Base-by-base conservation (phyloP, 2,113 vertebrate species). In the Strigops habroptila region DNA sequence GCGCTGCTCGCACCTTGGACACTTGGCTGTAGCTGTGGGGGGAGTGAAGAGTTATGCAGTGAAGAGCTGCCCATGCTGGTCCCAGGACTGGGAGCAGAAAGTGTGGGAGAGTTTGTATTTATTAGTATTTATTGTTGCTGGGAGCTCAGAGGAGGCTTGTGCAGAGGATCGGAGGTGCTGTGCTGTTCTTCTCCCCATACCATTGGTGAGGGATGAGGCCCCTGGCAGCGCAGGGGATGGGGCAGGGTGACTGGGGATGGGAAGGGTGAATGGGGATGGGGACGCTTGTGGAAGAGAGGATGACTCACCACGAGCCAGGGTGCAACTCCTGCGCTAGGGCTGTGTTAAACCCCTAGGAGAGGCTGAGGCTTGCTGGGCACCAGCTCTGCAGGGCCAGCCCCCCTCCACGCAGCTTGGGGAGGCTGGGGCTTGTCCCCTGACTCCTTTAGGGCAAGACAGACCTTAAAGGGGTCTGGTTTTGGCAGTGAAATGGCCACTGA, bases 81-180 rank as follows among this genome's bases (percentile, higher is more conserved):
- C 30, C 33, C 0, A 0, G 28, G 14, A 21, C 3, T 53, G 13
- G 51, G 35, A 77, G 71, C 37, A 43, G 68, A 16, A 74, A 63
- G 43, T 37, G 62, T 4, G 5, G 30, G 67, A 78, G n/a, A 64
- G 48, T 88, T 94, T 85, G 76, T 97, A 97, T 97, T 96, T 97
- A 97, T 97, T 96, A 69, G 93, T 97, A 97, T 97, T 97, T 97
- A 97, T 97, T 96, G 92, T 90, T 86, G 65, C 51, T 83, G 83
- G 69, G 90, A 86, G 74, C 1, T 0, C 71, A 60, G 93, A 78
- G 60, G 55, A 71, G 84, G 87, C 43, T 78, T 0, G 1, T n/a
- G 63, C 24, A 15, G 74, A 71, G 76, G 46, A 59, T 23, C 0
- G 1, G 73, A 81, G 48, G 43, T 83, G 25, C 64, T n/a, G 69